phyloP scores from a whole-genome alignment of 2,113 vertebrate genomes.

The Geothlypis trichas region DNA sequence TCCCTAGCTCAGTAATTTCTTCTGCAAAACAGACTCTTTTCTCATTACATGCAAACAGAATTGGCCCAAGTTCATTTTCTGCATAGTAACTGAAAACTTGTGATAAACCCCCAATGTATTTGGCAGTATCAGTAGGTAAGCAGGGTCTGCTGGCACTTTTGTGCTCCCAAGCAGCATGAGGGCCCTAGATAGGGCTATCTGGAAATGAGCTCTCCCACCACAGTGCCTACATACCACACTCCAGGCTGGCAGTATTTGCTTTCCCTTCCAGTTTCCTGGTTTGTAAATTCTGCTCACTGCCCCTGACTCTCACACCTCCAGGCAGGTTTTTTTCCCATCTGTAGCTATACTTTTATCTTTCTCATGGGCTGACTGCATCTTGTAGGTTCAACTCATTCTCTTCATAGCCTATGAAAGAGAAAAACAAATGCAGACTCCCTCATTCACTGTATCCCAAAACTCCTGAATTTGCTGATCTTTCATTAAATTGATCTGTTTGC shows the following conservation, averaged over 20 bases:
- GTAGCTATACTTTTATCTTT: neutral
- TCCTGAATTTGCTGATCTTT: neutral
- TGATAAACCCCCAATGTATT: neutral
- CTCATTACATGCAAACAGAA: neutral
- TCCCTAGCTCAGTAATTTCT: neutral
- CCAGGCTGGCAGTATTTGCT: neutral
- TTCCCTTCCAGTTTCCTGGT: neutral
- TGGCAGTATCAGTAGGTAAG: neutral
- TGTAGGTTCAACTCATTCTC: neutral
- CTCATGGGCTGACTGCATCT: neutral
- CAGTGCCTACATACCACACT: neutral
- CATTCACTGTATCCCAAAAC: neutral
- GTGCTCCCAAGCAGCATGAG: neutral
- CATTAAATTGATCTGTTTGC: neutral
- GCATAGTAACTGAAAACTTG: neutral
- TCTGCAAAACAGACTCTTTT: neutral
- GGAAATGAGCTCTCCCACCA: neutral
- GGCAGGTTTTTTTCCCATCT: neutral
- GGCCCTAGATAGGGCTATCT: neutral
- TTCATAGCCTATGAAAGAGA: neutral
- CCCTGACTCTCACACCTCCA: neutral
- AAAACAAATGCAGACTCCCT: neutral
- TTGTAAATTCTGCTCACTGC: neutral
- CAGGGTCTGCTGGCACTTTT: neutral
- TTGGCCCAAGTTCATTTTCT: neutral